Conservation (phyloP, 2,113 vertebrate genomes). For the Istiophorus platypterus region DNA sequence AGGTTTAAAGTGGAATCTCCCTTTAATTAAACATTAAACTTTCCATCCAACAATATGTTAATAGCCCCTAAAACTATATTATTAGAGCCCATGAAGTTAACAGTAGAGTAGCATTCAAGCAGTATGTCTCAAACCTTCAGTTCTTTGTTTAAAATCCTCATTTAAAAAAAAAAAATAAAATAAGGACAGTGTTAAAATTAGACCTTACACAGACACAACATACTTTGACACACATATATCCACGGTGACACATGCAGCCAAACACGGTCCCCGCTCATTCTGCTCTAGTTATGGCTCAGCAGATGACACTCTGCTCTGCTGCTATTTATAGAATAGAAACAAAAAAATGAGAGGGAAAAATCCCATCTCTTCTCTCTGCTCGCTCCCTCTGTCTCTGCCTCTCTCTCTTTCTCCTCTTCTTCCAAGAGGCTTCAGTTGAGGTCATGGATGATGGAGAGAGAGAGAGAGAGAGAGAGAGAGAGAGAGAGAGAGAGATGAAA, state of each 20-base stretch:
- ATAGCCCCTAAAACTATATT: not conserved
- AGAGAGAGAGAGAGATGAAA: not conserved
- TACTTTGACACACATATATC: conserved; percentile 28
- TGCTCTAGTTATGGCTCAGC: conserved; percentile 76
- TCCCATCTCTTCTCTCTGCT: conserved; percentile 55
- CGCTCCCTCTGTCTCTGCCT: conserved; percentile 22
- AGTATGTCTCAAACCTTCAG: not conserved
- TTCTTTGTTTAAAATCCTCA: not conserved
- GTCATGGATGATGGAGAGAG: conserved; percentile 53
- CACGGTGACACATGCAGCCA: conserved; percentile 52
- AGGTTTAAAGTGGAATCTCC: no score
- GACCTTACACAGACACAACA: conserved; percentile 11
- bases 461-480: not conserved
- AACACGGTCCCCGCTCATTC: conserved; percentile 59
- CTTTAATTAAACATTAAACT: no score
- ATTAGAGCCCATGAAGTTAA: not conserved
- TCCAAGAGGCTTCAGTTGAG: conserved; percentile 55
- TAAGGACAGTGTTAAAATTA: not conserved
- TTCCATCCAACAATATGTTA: not conserved
- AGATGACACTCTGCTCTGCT: conserved; percentile 66
- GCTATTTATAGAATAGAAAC: conserved; percentile 74
- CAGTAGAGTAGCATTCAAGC: not conserved
- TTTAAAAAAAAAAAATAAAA: no score
- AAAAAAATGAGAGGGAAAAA: conserved; percentile 46
- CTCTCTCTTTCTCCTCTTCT: conserved; percentile 5